A percentile compares a stretch with the other conserved stretches of the same genome.
These are phyloP conservation scores for Oncorhynchus gorbuscha DNA, from an alignment of 2,113 vertebrate species.

Conservation along the genomic window DNA sequence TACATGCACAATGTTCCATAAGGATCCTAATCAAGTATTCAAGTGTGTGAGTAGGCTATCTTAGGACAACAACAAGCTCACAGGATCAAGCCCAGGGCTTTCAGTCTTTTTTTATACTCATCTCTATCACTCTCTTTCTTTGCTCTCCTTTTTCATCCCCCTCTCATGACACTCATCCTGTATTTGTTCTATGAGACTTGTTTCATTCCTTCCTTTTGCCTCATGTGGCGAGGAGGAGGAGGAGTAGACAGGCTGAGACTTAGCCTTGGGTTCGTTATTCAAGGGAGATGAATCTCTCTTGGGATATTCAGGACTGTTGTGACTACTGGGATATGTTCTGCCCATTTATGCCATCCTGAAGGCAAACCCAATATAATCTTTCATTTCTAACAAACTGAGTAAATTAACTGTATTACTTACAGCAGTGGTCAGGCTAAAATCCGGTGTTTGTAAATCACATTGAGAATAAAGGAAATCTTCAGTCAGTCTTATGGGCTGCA, in stretches of 20 bases:
- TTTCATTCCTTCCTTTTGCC: neutral
- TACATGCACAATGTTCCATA: neutral
- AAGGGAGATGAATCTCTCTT: slow-evolving; percentile 31
- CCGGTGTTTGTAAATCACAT: neutral
- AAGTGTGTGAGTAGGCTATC: neutral
- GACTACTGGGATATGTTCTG: neutral
- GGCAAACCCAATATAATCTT: neutral
- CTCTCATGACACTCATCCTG: neutral
- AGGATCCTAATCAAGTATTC: neutral
- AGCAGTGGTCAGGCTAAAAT: slow-evolving; percentile 3
- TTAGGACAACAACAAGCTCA: neutral
- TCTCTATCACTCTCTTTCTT: neutral
- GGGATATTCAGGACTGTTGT: neutral
- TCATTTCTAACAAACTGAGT: neutral
- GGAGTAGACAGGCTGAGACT: slow-evolving; percentile 1
- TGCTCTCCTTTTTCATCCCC: neutral
- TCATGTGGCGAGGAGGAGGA: too few species aligned
- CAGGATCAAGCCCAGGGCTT: neutral
- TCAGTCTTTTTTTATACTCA: neutral
- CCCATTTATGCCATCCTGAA: neutral
- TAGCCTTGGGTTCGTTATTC: neutral
- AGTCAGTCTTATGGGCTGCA: neutral
- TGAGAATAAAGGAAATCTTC: neutral
- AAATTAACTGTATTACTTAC: slow-evolving; percentile 7
- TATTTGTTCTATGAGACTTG: neutral